Evolutionary conservation across 2,888 invertebrate species (phyloP).

Genomic region (Stenodera caucasica): DNA sequence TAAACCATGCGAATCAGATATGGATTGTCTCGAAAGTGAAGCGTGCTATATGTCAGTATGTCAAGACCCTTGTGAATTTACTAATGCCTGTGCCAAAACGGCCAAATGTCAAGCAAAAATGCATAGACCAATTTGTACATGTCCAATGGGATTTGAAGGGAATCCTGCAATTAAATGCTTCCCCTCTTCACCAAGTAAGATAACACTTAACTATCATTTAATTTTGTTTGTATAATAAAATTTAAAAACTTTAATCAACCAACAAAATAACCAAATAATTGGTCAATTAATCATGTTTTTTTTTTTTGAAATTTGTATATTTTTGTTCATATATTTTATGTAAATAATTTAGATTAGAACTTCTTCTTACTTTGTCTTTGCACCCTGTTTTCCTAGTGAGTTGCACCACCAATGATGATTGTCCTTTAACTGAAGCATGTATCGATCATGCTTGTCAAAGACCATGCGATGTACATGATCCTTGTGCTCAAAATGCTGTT

Average conservation of each 20-base stretch:
- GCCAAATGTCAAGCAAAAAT: constrained; percentile 79
- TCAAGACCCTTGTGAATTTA: constrained; percentile 82
- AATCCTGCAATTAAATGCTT: constrained; percentile 80
- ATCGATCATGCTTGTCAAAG: constrained; percentile 81
- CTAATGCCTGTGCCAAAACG: constrained; percentile 72
- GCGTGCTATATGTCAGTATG: constrained; percentile 82
- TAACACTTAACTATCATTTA: constrained; percentile 33
- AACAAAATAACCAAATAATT: constrained; percentile 17
- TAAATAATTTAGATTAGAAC: constrained; percentile 35
- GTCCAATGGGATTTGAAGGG: constrained; percentile 78
- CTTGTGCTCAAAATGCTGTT: constrained; percentile 80
- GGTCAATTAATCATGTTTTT: neutral
- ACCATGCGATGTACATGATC: constrained; percentile 83
- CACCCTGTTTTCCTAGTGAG: constrained; percentile 65
- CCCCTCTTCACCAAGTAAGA: constrained; percentile 76
- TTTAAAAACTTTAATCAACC: constrained; percentile 27
- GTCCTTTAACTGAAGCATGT: constrained; percentile 83
- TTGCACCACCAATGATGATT: constrained; percentile 86
- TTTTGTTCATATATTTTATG: constrained; percentile 31
- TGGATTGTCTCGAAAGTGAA: constrained; percentile 80
- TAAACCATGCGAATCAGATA: constrained; percentile 80
- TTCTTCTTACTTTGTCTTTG: constrained; percentile 34
- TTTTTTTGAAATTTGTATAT: constrained; percentile 8
- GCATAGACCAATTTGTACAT: constrained; percentile 81
- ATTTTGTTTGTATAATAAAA: neutral